phyloP scores from a whole-genome alignment of 2,888 invertebrate genomes.

The Ferrisia virgata region DNA sequence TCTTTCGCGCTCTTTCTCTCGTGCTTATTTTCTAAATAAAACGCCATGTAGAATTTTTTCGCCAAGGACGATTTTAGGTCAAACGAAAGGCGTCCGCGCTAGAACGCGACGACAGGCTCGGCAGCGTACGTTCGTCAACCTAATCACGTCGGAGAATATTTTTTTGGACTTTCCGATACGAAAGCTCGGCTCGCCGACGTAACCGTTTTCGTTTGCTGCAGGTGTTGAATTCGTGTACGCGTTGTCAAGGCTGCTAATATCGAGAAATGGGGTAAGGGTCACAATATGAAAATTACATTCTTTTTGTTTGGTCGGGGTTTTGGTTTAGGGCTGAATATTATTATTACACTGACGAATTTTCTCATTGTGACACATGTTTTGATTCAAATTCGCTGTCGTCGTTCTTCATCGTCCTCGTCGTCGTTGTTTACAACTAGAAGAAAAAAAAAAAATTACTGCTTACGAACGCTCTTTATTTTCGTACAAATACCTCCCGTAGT shows the following conservation, averaged over 20 bases:
- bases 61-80: constrained; percentile 46
- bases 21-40: constrained; percentile 39
- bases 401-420: no score
- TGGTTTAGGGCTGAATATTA: background rate
- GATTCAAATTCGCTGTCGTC: background rate
- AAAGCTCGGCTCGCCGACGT: background rate
- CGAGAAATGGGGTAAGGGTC: background rate
- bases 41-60: constrained; percentile 42
- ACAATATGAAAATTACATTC: background rate
- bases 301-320: background rate
- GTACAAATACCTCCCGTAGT: background rate
- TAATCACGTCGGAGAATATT: constrained; percentile 11
- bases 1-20: constrained; percentile 22
- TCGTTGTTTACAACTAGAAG: background rate
- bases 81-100: constrained; percentile 41
- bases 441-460: background rate
- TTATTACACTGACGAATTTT: background rate
- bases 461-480: background rate
- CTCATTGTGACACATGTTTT: background rate
- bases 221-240: background rate
- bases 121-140: constrained; percentile 32
- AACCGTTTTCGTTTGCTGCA: no score
- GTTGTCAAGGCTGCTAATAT: background rate
- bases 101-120: constrained; percentile 20
- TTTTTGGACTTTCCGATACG: constrained; percentile 17